phyloP scores from a whole-genome alignment of 1,140 invertebrate species.

The Agrypnia vestita region DNA sequence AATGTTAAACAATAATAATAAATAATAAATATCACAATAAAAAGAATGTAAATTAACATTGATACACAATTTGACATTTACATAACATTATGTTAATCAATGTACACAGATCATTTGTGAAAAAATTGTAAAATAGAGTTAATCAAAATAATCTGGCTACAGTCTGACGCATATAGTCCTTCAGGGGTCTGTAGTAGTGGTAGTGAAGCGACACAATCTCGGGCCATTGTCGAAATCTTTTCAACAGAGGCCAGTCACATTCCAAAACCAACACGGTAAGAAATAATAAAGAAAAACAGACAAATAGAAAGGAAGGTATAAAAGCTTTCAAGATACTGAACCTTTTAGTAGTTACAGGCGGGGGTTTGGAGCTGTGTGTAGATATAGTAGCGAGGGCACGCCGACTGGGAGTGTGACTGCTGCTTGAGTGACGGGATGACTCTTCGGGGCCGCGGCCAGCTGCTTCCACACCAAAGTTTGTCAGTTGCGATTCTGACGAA shows the following conservation, averaged over 20 bases:
- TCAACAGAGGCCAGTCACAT: slow-evolving; percentile 82
- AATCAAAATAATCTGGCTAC: slow-evolving; percentile 71
- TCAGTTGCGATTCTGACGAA: slow-evolving; percentile 80
- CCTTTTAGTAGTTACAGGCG: slow-evolving; percentile 62
- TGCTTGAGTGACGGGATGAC: slow-evolving; percentile 68
- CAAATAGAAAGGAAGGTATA: slow-evolving; percentile 81
- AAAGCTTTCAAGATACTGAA: slow-evolving; percentile 80
- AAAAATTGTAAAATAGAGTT: slow-evolving; percentile 14
- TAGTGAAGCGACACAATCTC: slow-evolving; percentile 85
- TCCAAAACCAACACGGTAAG: slow-evolving; percentile 81
- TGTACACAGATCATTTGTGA: slow-evolving; percentile 2
- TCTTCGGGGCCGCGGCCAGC: slow-evolving; percentile 65
- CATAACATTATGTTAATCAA: slow-evolving; percentile 10
- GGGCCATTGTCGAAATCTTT: slow-evolving; percentile 81
- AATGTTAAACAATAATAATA: neutral
- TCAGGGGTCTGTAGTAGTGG: slow-evolving; percentile 88
- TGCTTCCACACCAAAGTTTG: slow-evolving; percentile 70
- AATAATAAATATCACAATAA: slow-evolving; percentile 7
- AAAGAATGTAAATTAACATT: neutral
- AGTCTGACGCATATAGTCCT: slow-evolving; percentile 79
- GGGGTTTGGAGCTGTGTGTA: slow-evolving; percentile 59
- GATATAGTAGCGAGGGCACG: slow-evolving; percentile 67
- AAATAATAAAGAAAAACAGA: slow-evolving; percentile 78
- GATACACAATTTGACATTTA: slow-evolving; percentile 24
- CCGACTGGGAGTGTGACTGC: slow-evolving; percentile 74